phyloP scores from a whole-genome alignment of 2,113 vertebrate genomes.

The Laterallus jamaicensis region DNA sequence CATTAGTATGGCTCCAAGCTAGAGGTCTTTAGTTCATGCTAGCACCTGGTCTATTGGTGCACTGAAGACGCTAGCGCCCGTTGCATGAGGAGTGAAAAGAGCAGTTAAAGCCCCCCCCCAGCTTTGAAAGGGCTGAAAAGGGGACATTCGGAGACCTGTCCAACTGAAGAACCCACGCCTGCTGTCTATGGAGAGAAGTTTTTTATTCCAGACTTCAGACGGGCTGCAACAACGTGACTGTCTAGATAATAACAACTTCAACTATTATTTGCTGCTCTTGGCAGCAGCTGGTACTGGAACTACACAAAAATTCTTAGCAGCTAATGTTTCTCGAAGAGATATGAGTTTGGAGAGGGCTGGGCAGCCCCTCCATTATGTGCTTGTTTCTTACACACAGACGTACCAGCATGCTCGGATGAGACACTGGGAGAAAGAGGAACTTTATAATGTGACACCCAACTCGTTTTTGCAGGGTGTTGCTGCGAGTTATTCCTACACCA shows the following conservation, averaged over 20 bases:
- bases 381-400: neutral
- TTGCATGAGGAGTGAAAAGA: neutral
- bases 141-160: neutral
- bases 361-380: neutral
- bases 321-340: neutral
- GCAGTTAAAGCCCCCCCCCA: neutral
- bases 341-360: neutral
- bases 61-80: rapidly evolving
- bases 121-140: neutral
- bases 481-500: neutral
- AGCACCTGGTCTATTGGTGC: neutral
- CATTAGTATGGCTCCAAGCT: neutral
- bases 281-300: neutral
- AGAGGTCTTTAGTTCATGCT: neutral
- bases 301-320: neutral
- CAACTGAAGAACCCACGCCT: neutral
- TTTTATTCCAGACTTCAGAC: neutral
- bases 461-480: neutral
- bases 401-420: neutral
- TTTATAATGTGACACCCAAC: neutral
- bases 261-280: neutral
- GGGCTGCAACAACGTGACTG: neutral
- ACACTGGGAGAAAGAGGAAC: neutral
- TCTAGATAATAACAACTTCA: neutral
- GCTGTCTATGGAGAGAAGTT: neutral